Base-by-base conservation (phyloP, 2,888 invertebrate species). In the Hypena proboscidalis region DNA sequence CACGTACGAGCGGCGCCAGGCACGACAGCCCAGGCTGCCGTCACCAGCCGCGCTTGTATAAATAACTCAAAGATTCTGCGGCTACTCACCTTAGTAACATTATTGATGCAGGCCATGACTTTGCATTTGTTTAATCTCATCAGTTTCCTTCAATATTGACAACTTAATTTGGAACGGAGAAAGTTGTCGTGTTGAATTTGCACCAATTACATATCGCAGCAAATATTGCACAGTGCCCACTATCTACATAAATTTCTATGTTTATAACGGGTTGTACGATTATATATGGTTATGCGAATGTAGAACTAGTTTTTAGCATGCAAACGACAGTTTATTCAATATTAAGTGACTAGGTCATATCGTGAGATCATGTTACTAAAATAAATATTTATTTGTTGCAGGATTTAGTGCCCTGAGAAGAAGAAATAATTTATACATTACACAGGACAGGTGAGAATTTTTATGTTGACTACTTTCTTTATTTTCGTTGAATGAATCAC, bases 101-200 rank as follows among this genome's bases (percentile, higher is more conserved):
- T 63, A 66, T 67, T 56, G 39, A 70, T 64, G 53, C 34, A 32
- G 15, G 36, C 52, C 58, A 60, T 34, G 51, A 54, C 41, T 63
- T 70, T 58, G 61, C 47, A 21, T 69, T 68, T 63, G 59, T 65
- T 68, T 62, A 61, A 57, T 61, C 57, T 56, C 55, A 58, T 53
- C 63, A 33, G 42, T 67, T 66, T 55, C 58, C 43, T 44, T 51
- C 40, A 29, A 41, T 36, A 40, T 58, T 65, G 73, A 76, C 69
- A 69, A 55, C 58, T 73, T 46, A 61, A 79, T 73, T 70, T 61
- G 50, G 75, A 67, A 66, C 73, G 56, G 70, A 81, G 83, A 84
- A 84, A 83, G 83, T 77, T 59, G 57, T 74, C 65, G 54, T 73
- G 65, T 75, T 70, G 68, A 69, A 67, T 70, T 67, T 66, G 60